Percentiles rank a stretch among this genome's conserved stretches.
These are phyloP conservation scores for Dendrolimus kikuchii DNA, from an alignment of 1,140 invertebrate genomes.

Conservation along the genomic window DNA sequence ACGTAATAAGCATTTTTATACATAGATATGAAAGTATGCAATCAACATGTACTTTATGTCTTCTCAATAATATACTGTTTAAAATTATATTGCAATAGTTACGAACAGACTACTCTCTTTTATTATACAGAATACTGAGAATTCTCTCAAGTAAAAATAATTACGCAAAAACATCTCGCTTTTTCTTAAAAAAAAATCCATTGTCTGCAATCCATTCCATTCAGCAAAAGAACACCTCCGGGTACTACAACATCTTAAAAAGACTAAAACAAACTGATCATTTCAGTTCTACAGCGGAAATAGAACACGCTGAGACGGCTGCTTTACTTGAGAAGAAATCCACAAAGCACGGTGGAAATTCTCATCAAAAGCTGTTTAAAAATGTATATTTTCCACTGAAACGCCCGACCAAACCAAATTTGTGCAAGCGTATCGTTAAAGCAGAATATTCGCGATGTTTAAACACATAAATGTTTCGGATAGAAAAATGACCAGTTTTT, in stretches of 20 bases:
- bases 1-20: too few species aligned
- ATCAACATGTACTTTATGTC: too few species aligned
- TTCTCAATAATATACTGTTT: too few species aligned
- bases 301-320: neutral
- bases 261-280: constrained; percentile 1
- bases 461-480: neutral
- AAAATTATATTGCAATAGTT: too few species aligned
- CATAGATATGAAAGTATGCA: too few species aligned
- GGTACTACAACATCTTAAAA: neutral
- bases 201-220: constrained; percentile 1
- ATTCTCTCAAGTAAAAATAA: too few species aligned
- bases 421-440: constrained; percentile 10
- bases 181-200: neutral
- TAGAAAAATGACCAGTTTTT: too few species aligned
- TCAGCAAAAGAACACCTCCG: neutral
- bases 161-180: too few species aligned
- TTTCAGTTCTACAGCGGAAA: neutral
- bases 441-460: constrained; percentile 16
- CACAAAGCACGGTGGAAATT: constrained; percentile 7
- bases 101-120: too few species aligned
- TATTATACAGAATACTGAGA: too few species aligned
- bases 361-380: constrained; percentile 17
- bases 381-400: constrained; percentile 19
- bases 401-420: constrained; percentile 18
- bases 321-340: neutral